Evolutionary conservation across 2,888 invertebrate species (phyloP), one percentile per base, ranked within the genome.

Genomic region (Nasonovia ribisnigri): DNA sequence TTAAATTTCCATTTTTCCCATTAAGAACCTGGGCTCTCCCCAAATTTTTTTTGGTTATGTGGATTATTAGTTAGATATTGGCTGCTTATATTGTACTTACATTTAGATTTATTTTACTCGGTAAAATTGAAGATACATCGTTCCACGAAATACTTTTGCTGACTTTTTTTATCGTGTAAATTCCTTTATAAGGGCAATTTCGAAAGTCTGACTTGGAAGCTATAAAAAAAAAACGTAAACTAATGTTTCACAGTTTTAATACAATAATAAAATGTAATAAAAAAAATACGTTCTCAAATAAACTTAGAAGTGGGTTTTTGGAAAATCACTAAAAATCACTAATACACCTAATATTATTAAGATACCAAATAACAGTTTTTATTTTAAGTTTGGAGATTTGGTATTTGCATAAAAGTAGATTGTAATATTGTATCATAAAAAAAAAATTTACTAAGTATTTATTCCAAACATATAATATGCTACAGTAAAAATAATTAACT

Each of bases 171-270:
- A 93, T 93, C 46, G 43, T 20, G 48, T 93, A 90, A 46, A 93
- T 93, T 29, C 93, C 93, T 90, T 86, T 90, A 29, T 86, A 93
- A 36, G 90, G 93, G 43, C 93, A 93, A 86, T 86, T 93, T 86
- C 48, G 90, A 48, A n/a, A 93, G 36, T 93, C 90, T 29, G 90
- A 93, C 42, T 93, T 93, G 42, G 84, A 60, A 36, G 90, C 93
- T 93, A 57, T n/a, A 84, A 42, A 36, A 6, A 36, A 6, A 67
- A 48, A 92, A 88, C 16, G 54, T 11, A 84, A 54, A 43, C 43
- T 29, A 84, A 4, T 24, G 77, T 77, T 77, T 36, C 77, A 0
- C 77, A 77, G 77, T 36, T 77, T 77, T 77, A 36, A 77, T 77
- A 77, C 20, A 77, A 36, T 20, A 77, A 77, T 36, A 77, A 36